Base-by-base conservation (phyloP, 1,140 invertebrate genomes). In the Conus ventricosus region DNA sequence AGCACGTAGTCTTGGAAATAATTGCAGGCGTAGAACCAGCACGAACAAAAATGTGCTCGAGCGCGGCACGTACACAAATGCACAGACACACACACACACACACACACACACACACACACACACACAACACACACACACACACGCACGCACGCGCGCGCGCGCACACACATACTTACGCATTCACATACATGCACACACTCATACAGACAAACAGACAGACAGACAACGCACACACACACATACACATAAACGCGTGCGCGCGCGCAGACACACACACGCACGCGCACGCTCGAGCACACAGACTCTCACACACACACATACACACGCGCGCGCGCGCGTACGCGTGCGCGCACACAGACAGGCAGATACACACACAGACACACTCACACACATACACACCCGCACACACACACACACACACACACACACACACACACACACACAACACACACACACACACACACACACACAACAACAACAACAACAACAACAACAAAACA, bases 101-200 rank as follows among this genome's bases (percentile, higher is more conserved):
- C 67, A 7, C 67, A 7, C 67, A 7, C 67, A 7, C 67, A 4
- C 11, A 7, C 67, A 75, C 11, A 75, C 11, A 75, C 11, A 75
- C 27, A 78, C 76, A 78, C 27, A 78, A 78, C 76, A 78, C 27
- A 78, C 76, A 78, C 27, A 39, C 76, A 78, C 76, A 39, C 76
- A 78, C 27, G 39, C 17, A 78, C 25, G 11, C 76, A 39, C 76
- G 20, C 76, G 4, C 27, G 39, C 27, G 39, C 54, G 55, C 17
- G 11, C 25, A 8, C 82, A 55, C 54, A 23, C 0, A 55, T 8
- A 25, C 54, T 5, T 23, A 55, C n/a, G 10, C 51, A 84, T 53
- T 39, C 54, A 84, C 57, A 84, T 23, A 55, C 82, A 84, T 11
- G 55, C 82, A 57, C 39, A 84, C 57, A 84, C 51, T 55, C 82